Conservation (phyloP, 2,888 invertebrate genomes). For the Drosophila birchii region DNA sequence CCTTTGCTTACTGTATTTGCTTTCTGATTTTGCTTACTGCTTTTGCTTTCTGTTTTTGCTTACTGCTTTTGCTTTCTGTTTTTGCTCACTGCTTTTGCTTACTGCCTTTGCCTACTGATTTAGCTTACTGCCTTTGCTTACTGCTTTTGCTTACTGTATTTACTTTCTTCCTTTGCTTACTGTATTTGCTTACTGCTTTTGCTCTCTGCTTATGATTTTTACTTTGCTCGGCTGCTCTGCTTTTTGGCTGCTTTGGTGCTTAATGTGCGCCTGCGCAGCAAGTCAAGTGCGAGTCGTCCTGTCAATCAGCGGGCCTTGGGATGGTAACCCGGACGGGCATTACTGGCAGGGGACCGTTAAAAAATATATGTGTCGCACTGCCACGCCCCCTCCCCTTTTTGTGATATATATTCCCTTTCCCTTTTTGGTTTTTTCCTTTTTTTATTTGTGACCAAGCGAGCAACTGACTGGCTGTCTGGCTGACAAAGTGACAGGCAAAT, state of each 20-base stretch:
- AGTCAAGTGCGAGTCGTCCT: slow-evolving; percentile 75
- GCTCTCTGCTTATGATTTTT: neutral
- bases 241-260: slow-evolving; percentile 55
- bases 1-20: neutral
- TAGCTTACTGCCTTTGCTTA: neutral
- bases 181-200: neutral
- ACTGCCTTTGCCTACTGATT: neutral
- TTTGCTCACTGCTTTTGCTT: neutral
- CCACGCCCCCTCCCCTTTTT: slow-evolving; percentile 27
- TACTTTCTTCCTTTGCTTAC: neutral
- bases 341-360: slow-evolving; percentile 45
- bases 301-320: slow-evolving; percentile 65
- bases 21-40: neutral
- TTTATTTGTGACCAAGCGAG: neutral
- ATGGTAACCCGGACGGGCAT: neutral
- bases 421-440: neutral
- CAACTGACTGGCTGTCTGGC: slow-evolving; percentile 11
- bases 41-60: neutral
- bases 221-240: slow-evolving; percentile 2
- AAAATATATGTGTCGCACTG: slow-evolving; percentile 36
- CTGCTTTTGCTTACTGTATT: neutral
- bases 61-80: neutral
- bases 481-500: slow-evolving; percentile 76
- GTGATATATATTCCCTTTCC: slow-evolving; percentile 4
- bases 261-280: slow-evolving; percentile 63